phyloP scores from a whole-genome alignment of 2,113 vertebrate species.

The Istiophorus platypterus region DNA sequence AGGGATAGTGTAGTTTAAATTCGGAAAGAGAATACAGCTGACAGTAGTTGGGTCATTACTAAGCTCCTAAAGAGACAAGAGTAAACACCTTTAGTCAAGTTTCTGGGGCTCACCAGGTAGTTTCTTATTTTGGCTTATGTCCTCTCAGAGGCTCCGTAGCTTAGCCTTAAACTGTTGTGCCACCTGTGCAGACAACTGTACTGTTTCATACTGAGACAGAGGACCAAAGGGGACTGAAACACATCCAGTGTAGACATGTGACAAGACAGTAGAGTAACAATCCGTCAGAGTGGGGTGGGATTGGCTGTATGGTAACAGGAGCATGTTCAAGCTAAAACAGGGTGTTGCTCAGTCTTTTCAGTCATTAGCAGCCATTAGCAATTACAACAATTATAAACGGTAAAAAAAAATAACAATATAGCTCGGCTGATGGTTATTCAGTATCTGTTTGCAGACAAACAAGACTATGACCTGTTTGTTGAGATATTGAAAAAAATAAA shows the following conservation, averaged over 20 bases:
- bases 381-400: neutral
- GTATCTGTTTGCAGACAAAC: no score
- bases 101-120: neutral
- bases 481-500: neutral
- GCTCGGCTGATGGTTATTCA: neutral
- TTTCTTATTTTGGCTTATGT: no score
- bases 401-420: neutral
- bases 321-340: neutral
- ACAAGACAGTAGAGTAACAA: no score
- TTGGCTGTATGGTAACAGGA: no score
- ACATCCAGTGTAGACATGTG: neutral
- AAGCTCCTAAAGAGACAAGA: neutral
- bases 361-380: constrained; percentile 17
- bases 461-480: neutral
- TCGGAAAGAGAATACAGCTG: no score
- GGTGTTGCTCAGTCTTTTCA: constrained; percentile 7
- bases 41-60: neutral
- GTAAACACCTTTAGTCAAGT: neutral
- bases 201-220: neutral
- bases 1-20: no score
- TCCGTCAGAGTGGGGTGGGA: neutral
- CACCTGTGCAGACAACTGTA: neutral
- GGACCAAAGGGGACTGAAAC: neutral
- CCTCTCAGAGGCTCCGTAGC: no score
- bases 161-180: neutral